Base-by-base conservation (phyloP, 1,140 invertebrate species). In the Eciton burchellii region DNA sequence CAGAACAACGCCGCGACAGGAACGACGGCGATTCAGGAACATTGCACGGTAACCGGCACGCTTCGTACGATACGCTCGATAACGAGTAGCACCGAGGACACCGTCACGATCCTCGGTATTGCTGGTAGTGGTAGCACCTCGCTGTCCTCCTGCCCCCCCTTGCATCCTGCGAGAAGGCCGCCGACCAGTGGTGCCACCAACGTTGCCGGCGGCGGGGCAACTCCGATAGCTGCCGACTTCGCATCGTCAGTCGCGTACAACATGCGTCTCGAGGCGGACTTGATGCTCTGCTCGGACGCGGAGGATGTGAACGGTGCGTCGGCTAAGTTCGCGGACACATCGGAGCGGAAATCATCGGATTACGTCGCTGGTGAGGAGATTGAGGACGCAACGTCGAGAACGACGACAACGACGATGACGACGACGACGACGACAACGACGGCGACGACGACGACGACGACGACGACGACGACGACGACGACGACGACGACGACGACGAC, bases 231-330 rank as follows among this genome's bases (percentile, higher is more conserved):
- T 29, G 54, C 29, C 77, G 83, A 71, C 29, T 76, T 84, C 47
- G 66, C 83, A 21, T 16, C 83, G 62, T 71, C 91, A 94, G 91
- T 93, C 90, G 91, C 91, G 92, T 89, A 89, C 93, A 93, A 91
- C 90, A 93, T 94, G 93, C 93, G 93, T 89, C 91, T 94, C 90
- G 92, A 94, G 84, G 89, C 87, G 91, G 90, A 93, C 85, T 65
- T 90, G 12, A 89, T 89, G 88, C 85, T 90, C 63, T 89, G 91
- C 87, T 90, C 90, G 88, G 88, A 91, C 84, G 87, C 91, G 89
- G 90, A 94, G 89, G 91, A 93, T 85, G 62, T 84, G 70, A 91
- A 90, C 87, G 84, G 87, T 3, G 65, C 83, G 70, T 21, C 85
- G 79, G 68, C 35, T 41, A 89, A 86, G 19, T 83, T 81, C 47